Conservation (phyloP, 2,797 vertebrate genomes). For the Pangasius larnaudii region DNA sequence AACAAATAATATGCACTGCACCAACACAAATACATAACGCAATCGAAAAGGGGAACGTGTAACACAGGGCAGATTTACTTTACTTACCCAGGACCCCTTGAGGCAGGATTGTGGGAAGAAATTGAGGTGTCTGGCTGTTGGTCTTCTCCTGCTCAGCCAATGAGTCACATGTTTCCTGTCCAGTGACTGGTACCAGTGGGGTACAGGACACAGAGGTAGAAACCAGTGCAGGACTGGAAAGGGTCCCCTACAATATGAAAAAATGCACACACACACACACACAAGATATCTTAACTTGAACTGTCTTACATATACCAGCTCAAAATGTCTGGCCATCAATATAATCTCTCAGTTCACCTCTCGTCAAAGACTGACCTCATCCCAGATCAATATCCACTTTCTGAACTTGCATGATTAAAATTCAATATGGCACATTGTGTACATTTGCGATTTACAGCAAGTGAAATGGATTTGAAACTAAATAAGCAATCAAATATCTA, state of each 20-base stretch:
- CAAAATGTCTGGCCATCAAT: not conserved
- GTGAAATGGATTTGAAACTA: not conserved
- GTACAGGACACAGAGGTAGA: slow-evolving; percentile 65
- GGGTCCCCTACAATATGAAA: slow-evolving; percentile 49
- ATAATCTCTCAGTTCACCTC: not conserved
- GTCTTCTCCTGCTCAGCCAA: slow-evolving; percentile 68
- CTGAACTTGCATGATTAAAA: not conserved
- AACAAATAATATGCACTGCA: not conserved
- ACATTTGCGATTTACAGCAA: not conserved
- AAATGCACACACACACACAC: slow-evolving; percentile 32
- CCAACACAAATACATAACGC: not conserved
- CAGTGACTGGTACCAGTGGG: slow-evolving; percentile 60
- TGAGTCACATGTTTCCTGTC: slow-evolving; percentile 64
- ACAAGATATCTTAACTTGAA: not conserved
- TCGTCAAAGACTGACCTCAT: not conserved
- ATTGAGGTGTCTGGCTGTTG: slow-evolving; percentile 65
- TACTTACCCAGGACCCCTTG: slow-evolving; percentile 77
- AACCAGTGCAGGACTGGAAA: slow-evolving; percentile 61
- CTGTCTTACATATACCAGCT: not conserved
- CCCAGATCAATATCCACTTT: not conserved
- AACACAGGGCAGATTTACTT: not conserved
- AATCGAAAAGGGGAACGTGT: not conserved
- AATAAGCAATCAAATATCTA: not conserved
- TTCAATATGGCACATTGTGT: not conserved
- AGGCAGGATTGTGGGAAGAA: slow-evolving; percentile 74